These are phyloP conservation scores for Thymallus thymallus DNA, from an alignment of 2,113 vertebrate genomes.

Conservation along the genomic window DNA sequence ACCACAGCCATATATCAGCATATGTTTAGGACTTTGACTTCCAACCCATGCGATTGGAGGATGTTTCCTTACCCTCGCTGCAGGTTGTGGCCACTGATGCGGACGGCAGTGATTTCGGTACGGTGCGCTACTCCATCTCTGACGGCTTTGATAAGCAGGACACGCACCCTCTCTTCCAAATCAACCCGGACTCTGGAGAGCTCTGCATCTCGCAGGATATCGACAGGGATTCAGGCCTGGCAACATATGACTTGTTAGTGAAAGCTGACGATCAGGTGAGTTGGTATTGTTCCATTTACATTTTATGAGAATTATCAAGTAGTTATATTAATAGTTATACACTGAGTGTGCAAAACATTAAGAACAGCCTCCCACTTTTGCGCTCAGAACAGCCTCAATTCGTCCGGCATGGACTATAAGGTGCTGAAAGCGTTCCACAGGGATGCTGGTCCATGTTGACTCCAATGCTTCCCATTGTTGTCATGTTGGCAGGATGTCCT, in stretches of 20 bases:
- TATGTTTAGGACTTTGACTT: neutral
- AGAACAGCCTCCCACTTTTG: no score
- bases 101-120: slow-evolving; percentile 80
- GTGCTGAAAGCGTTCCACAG: no score
- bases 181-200: slow-evolving; percentile 76
- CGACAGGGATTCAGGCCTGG: slow-evolving; percentile 80
- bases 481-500: no score
- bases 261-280: slow-evolving; percentile 90
- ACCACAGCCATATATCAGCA: neutral
- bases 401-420: no score
- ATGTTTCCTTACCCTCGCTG: neutral
- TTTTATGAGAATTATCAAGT: no score
- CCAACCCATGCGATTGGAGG: neutral
- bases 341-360: no score
- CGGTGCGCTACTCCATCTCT: slow-evolving; percentile 80
- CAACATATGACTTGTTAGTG: slow-evolving; percentile 82
- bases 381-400: no score
- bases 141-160: slow-evolving; percentile 80
- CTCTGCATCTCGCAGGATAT: slow-evolving; percentile 86
- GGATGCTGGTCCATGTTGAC: no score
- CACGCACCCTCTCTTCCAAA: slow-evolving; percentile 77
- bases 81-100: slow-evolving; percentile 87
- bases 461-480: no score
- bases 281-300: neutral
- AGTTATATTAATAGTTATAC: no score